Conservation (phyloP, 2,113 vertebrate genomes). For the Mesocricetus auratus region DNA sequence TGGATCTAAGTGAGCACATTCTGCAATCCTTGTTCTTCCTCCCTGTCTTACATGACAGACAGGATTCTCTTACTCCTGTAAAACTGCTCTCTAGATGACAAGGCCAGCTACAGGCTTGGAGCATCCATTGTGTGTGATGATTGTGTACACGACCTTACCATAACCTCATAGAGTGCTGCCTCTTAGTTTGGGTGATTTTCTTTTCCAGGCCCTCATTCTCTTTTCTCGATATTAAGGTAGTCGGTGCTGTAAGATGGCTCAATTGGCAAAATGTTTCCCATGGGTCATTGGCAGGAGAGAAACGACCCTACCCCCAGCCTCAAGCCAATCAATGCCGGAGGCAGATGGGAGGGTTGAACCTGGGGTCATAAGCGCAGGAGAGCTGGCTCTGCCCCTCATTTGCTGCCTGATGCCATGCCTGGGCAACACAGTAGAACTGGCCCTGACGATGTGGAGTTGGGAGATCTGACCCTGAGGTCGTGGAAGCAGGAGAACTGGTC, state of each 20-base stretch:
- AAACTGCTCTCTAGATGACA: not conserved
- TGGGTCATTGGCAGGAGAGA: not conserved
- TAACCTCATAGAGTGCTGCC: not conserved
- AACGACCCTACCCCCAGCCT: not conserved
- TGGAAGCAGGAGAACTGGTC: not conserved
- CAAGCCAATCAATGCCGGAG: not conserved
- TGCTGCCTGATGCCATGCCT: not conserved
- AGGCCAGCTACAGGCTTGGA: fast-evolving
- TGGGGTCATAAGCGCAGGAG: not conserved
- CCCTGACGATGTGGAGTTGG: no score
- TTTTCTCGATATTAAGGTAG: not conserved
- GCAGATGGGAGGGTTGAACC: not conserved
- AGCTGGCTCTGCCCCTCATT: not conserved
- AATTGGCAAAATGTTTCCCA: not conserved
- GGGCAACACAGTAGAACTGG: not conserved
- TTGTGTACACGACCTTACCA: fast-evolving
- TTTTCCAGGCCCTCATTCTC: not conserved
- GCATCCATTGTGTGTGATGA: fast-evolving
- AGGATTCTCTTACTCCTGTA: not conserved
- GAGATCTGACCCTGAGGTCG: not conserved
- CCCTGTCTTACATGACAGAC: not conserved
- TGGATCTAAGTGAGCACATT: not conserved
- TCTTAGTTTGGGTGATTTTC: not conserved
- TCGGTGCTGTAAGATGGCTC: not conserved
- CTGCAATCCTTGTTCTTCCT: not conserved